A percentile compares a stretch with the other conserved stretches of the same genome.
These are phyloP conservation scores for Euphydryas editha DNA, from an alignment of 2,888 invertebrate species.

Conservation along the genomic window DNA sequence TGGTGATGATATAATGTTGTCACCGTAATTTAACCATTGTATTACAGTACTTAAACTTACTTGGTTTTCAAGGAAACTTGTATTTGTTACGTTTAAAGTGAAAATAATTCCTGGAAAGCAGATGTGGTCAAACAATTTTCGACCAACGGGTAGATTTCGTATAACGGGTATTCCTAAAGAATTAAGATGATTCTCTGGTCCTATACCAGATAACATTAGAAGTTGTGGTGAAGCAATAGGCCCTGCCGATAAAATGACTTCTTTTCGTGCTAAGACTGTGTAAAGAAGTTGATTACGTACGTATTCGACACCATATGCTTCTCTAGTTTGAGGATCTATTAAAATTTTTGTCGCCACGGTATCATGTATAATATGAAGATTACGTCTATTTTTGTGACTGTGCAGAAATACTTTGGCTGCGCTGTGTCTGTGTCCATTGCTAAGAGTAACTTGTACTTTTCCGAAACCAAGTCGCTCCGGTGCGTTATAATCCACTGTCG, in stretches of 20 bases:
- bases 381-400: slow-evolving; percentile 83
- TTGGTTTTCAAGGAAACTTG: slow-evolving; percentile 61
- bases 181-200: slow-evolving; percentile 80
- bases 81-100: slow-evolving; percentile 65
- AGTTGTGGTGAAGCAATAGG: slow-evolving; percentile 95
- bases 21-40: slow-evolving; percentile 67
- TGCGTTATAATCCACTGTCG: slow-evolving; percentile 87
- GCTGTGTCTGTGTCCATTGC: slow-evolving; percentile 85
- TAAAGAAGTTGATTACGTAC: slow-evolving; percentile 75
- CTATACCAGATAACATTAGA: slow-evolving; percentile 92
- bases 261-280: slow-evolving; percentile 86
- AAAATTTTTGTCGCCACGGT: slow-evolving; percentile 86
- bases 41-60: slow-evolving; percentile 48
- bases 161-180: slow-evolving; percentile 83
- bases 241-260: slow-evolving; percentile 94
- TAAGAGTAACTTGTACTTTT: slow-evolving; percentile 85
- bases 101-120: slow-evolving; percentile 79
- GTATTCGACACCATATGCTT: slow-evolving; percentile 88
- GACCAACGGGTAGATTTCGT: slow-evolving; percentile 87
- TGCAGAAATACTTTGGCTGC: slow-evolving; percentile 86
- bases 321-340: slow-evolving; percentile 84
- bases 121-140: slow-evolving; percentile 85
- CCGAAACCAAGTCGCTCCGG: slow-evolving; percentile 86
- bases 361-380: slow-evolving; percentile 87
- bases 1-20: slow-evolving; percentile 77